Conservation (phyloP, 2,888 invertebrate species). For the Willowsia nigromaculata region DNA sequence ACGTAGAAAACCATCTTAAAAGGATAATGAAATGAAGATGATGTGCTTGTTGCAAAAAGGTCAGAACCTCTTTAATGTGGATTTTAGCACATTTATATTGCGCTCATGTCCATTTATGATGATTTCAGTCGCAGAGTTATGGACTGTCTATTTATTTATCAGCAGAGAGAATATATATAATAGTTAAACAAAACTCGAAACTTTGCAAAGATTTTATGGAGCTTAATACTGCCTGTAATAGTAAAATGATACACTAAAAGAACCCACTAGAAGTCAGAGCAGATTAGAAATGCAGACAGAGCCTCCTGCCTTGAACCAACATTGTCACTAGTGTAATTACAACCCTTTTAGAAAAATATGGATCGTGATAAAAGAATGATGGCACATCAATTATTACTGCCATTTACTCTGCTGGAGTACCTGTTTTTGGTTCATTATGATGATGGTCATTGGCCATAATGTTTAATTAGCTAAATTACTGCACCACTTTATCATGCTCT, state of each 20-base stretch:
- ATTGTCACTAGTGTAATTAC: not conserved
- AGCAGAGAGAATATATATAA: not conserved
- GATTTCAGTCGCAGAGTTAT: not conserved
- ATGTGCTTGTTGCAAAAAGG: conserved; percentile 11
- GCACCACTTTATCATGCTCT: not conserved
- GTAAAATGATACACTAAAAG: too few species aligned
- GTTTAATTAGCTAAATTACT: conserved; percentile 9
- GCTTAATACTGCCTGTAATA: too few species aligned
- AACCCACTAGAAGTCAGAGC: too few species aligned
- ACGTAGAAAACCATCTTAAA: not conserved
- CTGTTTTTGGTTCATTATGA: not conserved
- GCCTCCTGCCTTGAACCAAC: too few species aligned
- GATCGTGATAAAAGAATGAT: not conserved
- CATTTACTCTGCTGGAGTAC: not conserved
- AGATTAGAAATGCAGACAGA: too few species aligned
- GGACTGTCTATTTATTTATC: not conserved
- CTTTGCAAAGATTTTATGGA: not conserved
- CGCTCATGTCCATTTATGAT: not conserved
- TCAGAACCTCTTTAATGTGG: conserved; percentile 1
- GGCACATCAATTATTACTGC: not conserved
- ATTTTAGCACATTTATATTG: conserved; percentile 7
- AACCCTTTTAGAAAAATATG: not conserved
- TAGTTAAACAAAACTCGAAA: not conserved
- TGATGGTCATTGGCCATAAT: not conserved
- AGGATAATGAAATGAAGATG: not conserved